Conservation (phyloP, 2,888 invertebrate genomes). For the Lithophane ornitopus region DNA sequence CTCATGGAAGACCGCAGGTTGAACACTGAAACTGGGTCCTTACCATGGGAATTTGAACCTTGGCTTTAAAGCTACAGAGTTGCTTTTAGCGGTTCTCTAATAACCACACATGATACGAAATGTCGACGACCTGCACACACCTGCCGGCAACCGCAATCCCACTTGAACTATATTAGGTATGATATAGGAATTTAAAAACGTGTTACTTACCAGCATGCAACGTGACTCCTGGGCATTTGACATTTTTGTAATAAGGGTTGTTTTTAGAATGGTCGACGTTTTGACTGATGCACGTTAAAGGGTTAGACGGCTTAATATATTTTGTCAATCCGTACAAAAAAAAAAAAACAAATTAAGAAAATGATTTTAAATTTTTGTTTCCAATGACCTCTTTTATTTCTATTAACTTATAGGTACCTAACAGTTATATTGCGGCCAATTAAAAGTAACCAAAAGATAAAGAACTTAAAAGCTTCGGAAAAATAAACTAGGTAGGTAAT, state of each 20-base stretch:
- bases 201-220: constrained; percentile 60
- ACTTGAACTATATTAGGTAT: constrained; percentile 75
- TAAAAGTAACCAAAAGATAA: not conserved
- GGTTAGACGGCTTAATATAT: no score
- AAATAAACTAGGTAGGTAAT: not conserved
- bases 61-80: constrained; percentile 29
- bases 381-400: rapidly evolving
- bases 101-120: constrained; percentile 71
- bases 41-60: constrained; percentile 43
- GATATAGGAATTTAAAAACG: constrained; percentile 71
- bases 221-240: constrained; percentile 53
- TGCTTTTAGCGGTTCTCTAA: constrained; percentile 37
- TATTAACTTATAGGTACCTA: rapidly evolving
- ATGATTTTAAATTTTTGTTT: not conserved
- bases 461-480: not conserved
- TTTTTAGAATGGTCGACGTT: constrained; percentile 3
- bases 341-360: rapidly evolving
- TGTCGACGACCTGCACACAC: constrained; percentile 84
- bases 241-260: constrained; percentile 45
- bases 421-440: no score
- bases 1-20: constrained; percentile 68
- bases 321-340: not conserved
- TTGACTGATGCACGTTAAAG: not conserved
- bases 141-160: constrained; percentile 80
- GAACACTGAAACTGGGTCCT: constrained; percentile 63